These are phyloP conservation scores for Xenus cinereus DNA, from an alignment of 2,113 vertebrate genomes.

Conservation along the genomic window DNA sequence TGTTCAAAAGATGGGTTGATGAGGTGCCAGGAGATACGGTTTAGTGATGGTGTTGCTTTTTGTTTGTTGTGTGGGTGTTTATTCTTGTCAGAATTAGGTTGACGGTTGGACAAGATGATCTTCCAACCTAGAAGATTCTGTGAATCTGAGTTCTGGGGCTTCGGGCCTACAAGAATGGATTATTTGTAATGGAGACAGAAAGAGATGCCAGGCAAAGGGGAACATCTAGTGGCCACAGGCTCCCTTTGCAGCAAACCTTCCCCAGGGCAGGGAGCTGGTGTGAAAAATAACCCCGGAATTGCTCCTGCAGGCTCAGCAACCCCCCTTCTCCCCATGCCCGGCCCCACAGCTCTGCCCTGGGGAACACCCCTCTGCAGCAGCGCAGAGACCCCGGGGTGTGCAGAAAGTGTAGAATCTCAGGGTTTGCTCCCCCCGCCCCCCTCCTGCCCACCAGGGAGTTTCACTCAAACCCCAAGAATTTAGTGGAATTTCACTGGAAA, in stretches of 20 bases:
- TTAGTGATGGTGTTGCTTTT: too few species aligned
- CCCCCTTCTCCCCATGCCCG: neutral
- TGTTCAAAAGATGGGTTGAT: too few species aligned
- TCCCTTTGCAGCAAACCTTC: neutral
- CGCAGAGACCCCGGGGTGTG: fast-evolving
- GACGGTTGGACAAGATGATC: too few species aligned
- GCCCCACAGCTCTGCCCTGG: neutral
- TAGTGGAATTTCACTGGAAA: neutral
- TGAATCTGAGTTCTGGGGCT: neutral
- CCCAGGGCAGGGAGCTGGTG: fast-evolving
- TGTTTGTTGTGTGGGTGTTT: too few species aligned
- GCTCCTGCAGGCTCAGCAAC: neutral
- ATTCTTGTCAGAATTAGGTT: too few species aligned
- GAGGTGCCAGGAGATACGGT: too few species aligned
- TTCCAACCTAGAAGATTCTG: too few species aligned
- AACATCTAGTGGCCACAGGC: constrained; percentile 6
- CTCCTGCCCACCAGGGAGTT: neutral
- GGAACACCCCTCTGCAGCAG: neutral
- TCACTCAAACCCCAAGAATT: neutral
- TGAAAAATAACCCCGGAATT: neutral
- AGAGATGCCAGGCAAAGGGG: neutral
- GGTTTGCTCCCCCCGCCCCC: neutral
- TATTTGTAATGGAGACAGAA: too few species aligned
- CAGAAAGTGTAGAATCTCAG: too few species aligned
- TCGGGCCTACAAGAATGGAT: neutral